Conservation (phyloP, 2,888 invertebrate genomes). For the Tortricodes alternella region DNA sequence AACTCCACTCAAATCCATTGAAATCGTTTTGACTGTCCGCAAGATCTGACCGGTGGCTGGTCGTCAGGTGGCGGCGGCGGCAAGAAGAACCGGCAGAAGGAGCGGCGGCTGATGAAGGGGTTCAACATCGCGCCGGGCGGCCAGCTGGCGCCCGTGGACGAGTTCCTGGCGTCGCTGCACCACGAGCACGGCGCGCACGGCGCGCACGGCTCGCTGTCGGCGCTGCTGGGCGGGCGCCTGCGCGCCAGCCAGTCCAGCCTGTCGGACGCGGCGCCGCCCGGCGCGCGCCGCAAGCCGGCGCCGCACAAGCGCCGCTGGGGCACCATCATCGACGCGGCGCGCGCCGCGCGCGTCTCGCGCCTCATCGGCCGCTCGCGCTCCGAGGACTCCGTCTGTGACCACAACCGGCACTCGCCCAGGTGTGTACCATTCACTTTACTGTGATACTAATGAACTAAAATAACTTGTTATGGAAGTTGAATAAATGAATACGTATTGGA, state of each 20-base stretch:
- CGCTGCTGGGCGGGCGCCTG: constrained; percentile 85
- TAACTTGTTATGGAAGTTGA: not conserved
- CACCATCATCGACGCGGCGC: constrained; percentile 93
- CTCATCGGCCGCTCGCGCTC: constrained; percentile 90
- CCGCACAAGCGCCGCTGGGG: constrained; percentile 91
- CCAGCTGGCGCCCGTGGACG: constrained; percentile 88
- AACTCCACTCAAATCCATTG: too few relatives aligned
- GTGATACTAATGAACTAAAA: not conserved
- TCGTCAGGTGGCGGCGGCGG: constrained; percentile 88
- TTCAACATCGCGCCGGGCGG: constrained; percentile 92
- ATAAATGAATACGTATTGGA: not conserved
- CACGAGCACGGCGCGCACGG: constrained; percentile 77
- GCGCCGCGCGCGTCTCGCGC: constrained; percentile 89
- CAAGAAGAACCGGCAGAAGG: constrained; percentile 96
- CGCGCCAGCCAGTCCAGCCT: constrained; percentile 69
- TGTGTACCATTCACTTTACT: constrained; percentile 41
- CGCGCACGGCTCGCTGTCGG: constrained; percentile 83
- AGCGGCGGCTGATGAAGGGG: constrained; percentile 95
- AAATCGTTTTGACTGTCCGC: not conserved
- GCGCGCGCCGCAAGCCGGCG: constrained; percentile 61
- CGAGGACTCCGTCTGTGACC: constrained; percentile 90
- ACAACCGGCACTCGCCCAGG: constrained; percentile 81
- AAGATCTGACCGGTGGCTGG: not conserved
- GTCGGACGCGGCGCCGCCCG: constrained; percentile 55
- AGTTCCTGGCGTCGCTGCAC: constrained; percentile 89